Evolutionary conservation across 2,113 vertebrate species (phyloP).

Genomic region (Raja brachyura): DNA sequence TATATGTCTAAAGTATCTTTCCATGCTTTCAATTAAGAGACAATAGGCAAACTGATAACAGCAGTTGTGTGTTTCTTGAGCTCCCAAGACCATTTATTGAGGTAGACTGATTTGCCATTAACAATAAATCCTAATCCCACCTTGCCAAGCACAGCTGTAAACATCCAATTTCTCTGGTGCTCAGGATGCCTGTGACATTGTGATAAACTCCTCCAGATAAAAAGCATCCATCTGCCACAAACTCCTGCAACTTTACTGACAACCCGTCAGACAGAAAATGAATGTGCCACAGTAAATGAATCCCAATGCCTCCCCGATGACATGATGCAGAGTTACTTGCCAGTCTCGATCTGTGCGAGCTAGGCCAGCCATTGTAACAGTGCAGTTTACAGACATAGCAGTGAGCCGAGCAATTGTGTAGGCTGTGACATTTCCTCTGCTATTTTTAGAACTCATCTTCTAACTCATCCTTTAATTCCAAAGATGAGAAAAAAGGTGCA

Average conservation of each 20-base stretch:
- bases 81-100: background rate
- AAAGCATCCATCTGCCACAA: slow-evolving; percentile 25
- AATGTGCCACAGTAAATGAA: slow-evolving; percentile 35
- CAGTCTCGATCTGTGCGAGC: background rate
- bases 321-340: slow-evolving; percentile 1
- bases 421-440: background rate
- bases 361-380: background rate
- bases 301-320: background rate
- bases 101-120: slow-evolving; percentile 19
- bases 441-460: background rate
- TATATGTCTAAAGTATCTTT: background rate
- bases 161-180: slow-evolving; percentile 4
- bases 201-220: slow-evolving; percentile 35
- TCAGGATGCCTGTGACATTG: slow-evolving; percentile 33
- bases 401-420: background rate
- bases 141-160: slow-evolving; percentile 31
- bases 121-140: slow-evolving; percentile 2
- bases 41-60: too few species aligned
- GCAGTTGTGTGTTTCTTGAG: background rate
- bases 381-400: background rate
- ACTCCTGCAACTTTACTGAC: slow-evolving; percentile 35
- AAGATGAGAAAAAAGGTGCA: background rate
- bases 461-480: background rate
- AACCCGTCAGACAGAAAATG: slow-evolving; percentile 32
- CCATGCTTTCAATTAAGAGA: too few species aligned